Evolutionary conservation across 64 coral and sea anemone species (phyloP).

Genomic region (Catalaphyllia jardinei): DNA sequence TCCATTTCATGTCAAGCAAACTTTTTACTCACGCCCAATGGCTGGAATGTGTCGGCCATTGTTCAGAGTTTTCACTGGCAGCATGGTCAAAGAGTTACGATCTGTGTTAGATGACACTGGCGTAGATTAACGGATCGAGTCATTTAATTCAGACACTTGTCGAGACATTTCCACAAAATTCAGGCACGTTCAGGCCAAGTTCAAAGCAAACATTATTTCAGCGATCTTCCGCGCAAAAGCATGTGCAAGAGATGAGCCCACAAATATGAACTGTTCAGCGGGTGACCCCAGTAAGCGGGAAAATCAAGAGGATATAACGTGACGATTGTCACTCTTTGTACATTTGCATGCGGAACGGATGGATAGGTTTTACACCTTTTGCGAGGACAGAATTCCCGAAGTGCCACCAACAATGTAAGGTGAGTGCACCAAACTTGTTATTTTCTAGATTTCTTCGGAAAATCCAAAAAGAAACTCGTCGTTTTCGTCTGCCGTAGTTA

Average conservation of each 20-base stretch:
- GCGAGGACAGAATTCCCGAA: background rate
- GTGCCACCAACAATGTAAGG: constrained; percentile 22
- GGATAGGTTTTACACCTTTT: constrained; percentile 13
- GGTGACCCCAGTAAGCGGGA: constrained; percentile 26
- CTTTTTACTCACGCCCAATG: constrained; percentile 18
- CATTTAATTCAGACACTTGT: background rate
- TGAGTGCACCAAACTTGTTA: constrained; percentile 15
- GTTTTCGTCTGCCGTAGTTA: background rate
- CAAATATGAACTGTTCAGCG: background rate
- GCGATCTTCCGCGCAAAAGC: background rate
- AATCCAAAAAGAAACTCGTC: background rate
- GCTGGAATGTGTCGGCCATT: constrained; percentile 17
- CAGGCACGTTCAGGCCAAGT: too few relatives aligned
- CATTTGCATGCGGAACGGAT: constrained; percentile 21
- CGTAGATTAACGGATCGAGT: background rate
- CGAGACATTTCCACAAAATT: too few relatives aligned
- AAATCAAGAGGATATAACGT: constrained; percentile 46
- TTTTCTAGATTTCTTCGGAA: background rate
- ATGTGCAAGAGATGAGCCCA: background rate
- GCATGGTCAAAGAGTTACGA: background rate
- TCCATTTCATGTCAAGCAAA: background rate
- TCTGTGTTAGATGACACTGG: background rate
- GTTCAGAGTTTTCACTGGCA: background rate
- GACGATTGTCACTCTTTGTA: constrained; percentile 11
- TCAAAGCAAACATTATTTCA: background rate